A percentile compares a stretch with the other conserved stretches of the same genome.
phyloP scores from a whole-genome alignment of 2,113 vertebrate genomes.

The Chloropsis hardwickii region DNA sequence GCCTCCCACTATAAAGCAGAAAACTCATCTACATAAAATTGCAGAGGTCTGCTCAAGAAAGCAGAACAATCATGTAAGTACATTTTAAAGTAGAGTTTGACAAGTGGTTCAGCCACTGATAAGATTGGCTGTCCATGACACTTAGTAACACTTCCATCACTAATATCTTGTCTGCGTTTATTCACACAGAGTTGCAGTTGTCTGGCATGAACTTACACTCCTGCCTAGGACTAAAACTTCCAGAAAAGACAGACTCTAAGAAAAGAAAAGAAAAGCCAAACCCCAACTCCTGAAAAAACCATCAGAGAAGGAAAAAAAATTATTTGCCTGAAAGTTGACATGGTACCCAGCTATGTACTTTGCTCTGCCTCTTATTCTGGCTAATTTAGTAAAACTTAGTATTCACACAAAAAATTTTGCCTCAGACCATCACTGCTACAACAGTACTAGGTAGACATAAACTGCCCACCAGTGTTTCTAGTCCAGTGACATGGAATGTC shows the following conservation, averaged over 20 bases:
- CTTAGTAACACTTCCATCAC: neutral
- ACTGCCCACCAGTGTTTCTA: neutral
- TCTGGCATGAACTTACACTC: neutral
- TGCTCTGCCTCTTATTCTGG: neutral
- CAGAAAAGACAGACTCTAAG: neutral
- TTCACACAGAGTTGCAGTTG: neutral
- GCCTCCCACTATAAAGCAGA: neutral
- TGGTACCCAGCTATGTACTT: neutral
- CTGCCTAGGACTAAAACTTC: neutral
- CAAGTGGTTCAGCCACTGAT: neutral
- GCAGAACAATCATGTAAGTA: neutral
- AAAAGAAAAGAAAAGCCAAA: neutral
- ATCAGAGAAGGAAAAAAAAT: neutral
- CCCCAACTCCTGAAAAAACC: fast-evolving
- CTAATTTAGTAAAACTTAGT: neutral
- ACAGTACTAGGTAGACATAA: neutral
- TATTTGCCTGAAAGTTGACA: neutral
- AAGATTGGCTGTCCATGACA: neutral
- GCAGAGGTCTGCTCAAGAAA: constrained; percentile 16
- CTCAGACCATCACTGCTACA: neutral
- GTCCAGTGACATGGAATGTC: neutral
- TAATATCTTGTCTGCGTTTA: neutral
- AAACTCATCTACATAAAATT: constrained; percentile 41
- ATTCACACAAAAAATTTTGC: neutral
- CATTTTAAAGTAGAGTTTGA: constrained; percentile 3